Conservation (phyloP, 2,888 invertebrate species). For the Chloromyia formosa region DNA sequence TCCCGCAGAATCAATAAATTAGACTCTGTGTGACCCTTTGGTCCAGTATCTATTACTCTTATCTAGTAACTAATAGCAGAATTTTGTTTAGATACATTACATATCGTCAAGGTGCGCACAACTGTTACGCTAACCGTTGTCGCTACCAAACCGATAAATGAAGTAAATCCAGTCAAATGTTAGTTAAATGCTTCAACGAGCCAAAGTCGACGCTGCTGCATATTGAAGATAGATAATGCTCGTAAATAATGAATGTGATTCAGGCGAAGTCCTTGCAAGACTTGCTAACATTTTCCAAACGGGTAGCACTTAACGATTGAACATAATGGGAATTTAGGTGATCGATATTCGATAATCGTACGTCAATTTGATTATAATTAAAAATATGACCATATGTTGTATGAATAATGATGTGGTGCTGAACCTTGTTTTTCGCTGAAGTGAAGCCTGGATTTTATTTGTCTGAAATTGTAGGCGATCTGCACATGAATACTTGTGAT, state of each 20-base stretch:
- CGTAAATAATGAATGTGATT: slow-evolving; percentile 24
- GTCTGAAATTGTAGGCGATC: too few species aligned
- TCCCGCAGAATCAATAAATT: neutral
- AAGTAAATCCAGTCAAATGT: neutral
- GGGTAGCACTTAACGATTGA: slow-evolving; percentile 37
- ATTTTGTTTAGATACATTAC: slow-evolving; percentile 43
- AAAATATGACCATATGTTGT: slow-evolving; percentile 30
- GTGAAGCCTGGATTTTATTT: too few species aligned
- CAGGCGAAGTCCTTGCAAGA: slow-evolving; percentile 23
- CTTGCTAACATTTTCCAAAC: slow-evolving; percentile 26
- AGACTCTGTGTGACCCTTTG: slow-evolving; percentile 36
- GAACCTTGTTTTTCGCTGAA: too few species aligned
- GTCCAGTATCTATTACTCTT: slow-evolving; percentile 44
- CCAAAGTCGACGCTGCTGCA: neutral
- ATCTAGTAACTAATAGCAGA: slow-evolving; percentile 50
- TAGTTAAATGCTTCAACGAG: neutral
- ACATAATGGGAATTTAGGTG: slow-evolving; percentile 39
- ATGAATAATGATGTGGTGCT: too few species aligned
- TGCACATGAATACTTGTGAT: too few species aligned
- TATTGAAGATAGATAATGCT: too few species aligned
- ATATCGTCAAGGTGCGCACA: slow-evolving; percentile 37
- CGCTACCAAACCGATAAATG: slow-evolving; percentile 3
- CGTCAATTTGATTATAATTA: slow-evolving; percentile 48
- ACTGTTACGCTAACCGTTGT: neutral
- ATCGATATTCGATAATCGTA: slow-evolving; percentile 44